Evolutionary conservation across 2,888 invertebrate genomes (phyloP).

Genomic region (Hydriomena furcata): DNA sequence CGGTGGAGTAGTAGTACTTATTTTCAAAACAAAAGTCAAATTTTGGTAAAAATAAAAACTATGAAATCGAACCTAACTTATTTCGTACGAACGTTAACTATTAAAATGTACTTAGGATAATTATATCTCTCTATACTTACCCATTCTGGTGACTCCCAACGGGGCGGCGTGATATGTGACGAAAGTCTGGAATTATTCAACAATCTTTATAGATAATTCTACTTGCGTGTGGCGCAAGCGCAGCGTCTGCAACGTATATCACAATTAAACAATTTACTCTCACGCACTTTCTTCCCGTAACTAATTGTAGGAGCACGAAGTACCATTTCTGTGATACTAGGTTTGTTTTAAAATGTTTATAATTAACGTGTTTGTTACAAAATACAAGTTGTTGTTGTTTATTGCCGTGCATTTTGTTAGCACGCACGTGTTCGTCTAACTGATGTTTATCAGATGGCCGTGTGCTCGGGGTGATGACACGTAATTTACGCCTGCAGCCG

Average conservation of each 20-base stretch:
- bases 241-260: slow-evolving; percentile 55
- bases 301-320: slow-evolving; percentile 59
- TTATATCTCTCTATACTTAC: too few relatives aligned
- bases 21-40: too few relatives aligned
- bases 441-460: slow-evolving; percentile 36
- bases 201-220: too few relatives aligned
- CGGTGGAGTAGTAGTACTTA: too few relatives aligned
- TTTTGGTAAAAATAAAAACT: too few relatives aligned
- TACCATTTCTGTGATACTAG: slow-evolving; percentile 29
- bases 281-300: slow-evolving; percentile 64
- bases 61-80: too few relatives aligned
- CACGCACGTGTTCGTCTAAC: slow-evolving; percentile 14
- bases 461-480: slow-evolving; percentile 41
- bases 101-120: too few relatives aligned
- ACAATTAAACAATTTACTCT: slow-evolving; percentile 75
- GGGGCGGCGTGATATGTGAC: neutral
- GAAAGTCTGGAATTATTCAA: slow-evolving; percentile 5
- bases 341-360: slow-evolving; percentile 60
- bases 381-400: slow-evolving; percentile 31
- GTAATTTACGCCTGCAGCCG: slow-evolving; percentile 45
- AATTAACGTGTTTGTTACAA: slow-evolving; percentile 45
- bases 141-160: neutral
- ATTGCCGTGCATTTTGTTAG: slow-evolving; percentile 22
- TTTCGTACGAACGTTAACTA: too few relatives aligned
- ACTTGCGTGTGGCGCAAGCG: slow-evolving; percentile 54